Base-by-base conservation (phyloP, 2,888 invertebrate genomes). In the Myathropa florea region DNA sequence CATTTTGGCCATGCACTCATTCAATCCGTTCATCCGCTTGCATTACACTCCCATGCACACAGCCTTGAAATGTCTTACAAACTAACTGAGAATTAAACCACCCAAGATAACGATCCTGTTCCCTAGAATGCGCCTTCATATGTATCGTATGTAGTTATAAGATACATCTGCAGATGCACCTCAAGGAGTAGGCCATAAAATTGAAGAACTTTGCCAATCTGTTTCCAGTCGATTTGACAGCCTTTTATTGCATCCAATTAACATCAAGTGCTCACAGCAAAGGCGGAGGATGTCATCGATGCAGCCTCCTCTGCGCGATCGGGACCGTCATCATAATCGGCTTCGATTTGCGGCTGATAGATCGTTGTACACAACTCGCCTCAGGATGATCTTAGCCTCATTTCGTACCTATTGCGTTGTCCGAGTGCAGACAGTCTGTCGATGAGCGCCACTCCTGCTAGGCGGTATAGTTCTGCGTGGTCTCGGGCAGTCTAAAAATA, bases 401-500 rank as follows among this genome's bases (percentile, higher is more conserved):
- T n/a, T n/a, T n/a, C n/a, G n/a, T n/a, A n/a, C n/a, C n/a, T n/a
- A n/a, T n/a, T n/a, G n/a, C 33, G 12, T 12, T 3, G 12, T 39
- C 39, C 39, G n/a, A 39, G 39, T 14, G 46, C 68, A 46, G 80
- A 23, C 59, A 73, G 64, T 60, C 46, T 68, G 57, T 63, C 61
- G 67, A 61, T 70, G 57, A 57, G 67, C 76, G 57, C 10, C 73
- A 36, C 61, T 30, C 39, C 59, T 72, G 21, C 18, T 53, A 61
- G 68, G 53, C 36, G 53, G 33, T 60, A 73, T 75, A 39, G 28
- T 26, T 30, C 18, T 68, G 76, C 64, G 75, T 53, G 71, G 65
- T 36, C 28, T 14, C 53, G 53, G 14, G 46, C 53, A 46, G 9
- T 67, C 85, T 82, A 78, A 71, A 86, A 82, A 86, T 82, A 86